phyloP scores from a whole-genome alignment of 2,888 invertebrate species.

The Bursaphelenchus okinawaensis region DNA sequence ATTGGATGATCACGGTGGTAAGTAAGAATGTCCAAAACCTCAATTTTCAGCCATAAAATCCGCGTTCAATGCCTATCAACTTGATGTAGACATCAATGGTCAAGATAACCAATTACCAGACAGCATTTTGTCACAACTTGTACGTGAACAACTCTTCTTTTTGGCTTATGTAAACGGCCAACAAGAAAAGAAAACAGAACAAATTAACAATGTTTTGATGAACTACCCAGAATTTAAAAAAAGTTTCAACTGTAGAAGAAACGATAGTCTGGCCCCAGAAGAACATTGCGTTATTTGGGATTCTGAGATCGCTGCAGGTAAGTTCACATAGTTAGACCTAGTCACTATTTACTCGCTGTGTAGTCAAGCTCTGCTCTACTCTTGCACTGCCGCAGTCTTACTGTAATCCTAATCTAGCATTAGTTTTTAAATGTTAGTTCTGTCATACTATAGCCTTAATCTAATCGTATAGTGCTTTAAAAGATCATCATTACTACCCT shows the following conservation, averaged over 20 bases:
- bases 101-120: constrained; percentile 47
- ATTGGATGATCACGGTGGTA: too few species aligned
- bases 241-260: constrained; percentile 34
- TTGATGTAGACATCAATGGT: constrained; percentile 38
- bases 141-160: constrained; percentile 50
- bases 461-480: too few species aligned
- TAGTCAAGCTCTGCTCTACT: too few species aligned
- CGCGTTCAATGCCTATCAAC: constrained; percentile 43
- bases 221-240: constrained; percentile 39
- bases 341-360: too few species aligned
- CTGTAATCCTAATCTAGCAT: too few species aligned
- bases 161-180: constrained; percentile 29
- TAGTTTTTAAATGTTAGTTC: too few species aligned
- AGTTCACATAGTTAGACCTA: too few species aligned
- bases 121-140: constrained; percentile 39
- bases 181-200: neutral
- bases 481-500: too few species aligned
- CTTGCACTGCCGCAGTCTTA: too few species aligned
- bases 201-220: constrained; percentile 35
- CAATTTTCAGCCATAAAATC: constrained; percentile 59
- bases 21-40: too few species aligned
- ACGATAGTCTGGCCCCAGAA: constrained; percentile 32
- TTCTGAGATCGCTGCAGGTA: constrained; percentile 31
- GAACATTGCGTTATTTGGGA: constrained; percentile 38
- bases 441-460: too few species aligned